Conservation (phyloP, 2,797 vertebrate species). For the Balearica regulorum region DNA sequence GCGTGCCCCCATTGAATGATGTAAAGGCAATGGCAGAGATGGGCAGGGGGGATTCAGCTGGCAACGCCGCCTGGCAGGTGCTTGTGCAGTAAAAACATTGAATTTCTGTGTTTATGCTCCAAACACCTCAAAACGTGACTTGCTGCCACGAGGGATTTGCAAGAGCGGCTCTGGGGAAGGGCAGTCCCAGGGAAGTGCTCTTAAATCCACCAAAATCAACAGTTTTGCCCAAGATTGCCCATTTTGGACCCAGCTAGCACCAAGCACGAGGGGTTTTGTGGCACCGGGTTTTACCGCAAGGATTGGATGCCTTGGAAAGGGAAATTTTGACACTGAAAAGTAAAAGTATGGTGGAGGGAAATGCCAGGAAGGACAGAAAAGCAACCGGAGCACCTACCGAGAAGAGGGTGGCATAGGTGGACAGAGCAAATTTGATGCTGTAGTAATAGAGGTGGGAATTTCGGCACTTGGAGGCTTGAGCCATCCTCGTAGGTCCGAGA, state of each 20-base stretch:
- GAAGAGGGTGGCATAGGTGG: slow-evolving; percentile 31
- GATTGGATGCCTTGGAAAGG: neutral
- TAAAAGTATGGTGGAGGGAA: neutral
- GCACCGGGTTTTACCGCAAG: neutral
- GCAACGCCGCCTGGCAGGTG: accelerated
- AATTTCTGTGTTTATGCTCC: neutral
- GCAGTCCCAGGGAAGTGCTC: neutral
- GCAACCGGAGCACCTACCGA: slow-evolving; percentile 15
- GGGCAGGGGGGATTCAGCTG: neutral
- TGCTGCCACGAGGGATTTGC: accelerated
- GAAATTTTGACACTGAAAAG: neutral
- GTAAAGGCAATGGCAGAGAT: accelerated
- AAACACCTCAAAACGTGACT: accelerated
- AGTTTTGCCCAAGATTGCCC: accelerated
- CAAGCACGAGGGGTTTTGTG: accelerated
- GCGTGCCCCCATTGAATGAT: accelerated
- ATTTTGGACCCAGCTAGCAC: accelerated
- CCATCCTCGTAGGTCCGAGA: neutral
- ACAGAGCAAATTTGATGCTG: slow-evolving; percentile 44
- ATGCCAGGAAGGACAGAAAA: neutral
- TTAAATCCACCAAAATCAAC: accelerated
- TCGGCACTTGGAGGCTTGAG: neutral
- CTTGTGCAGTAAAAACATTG: accelerated
- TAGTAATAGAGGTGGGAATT: slow-evolving; percentile 32
- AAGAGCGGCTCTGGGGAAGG: neutral